Evolutionary conservation across 2,113 vertebrate species (phyloP).

Genomic region (Coptodon bakossiorum): DNA sequence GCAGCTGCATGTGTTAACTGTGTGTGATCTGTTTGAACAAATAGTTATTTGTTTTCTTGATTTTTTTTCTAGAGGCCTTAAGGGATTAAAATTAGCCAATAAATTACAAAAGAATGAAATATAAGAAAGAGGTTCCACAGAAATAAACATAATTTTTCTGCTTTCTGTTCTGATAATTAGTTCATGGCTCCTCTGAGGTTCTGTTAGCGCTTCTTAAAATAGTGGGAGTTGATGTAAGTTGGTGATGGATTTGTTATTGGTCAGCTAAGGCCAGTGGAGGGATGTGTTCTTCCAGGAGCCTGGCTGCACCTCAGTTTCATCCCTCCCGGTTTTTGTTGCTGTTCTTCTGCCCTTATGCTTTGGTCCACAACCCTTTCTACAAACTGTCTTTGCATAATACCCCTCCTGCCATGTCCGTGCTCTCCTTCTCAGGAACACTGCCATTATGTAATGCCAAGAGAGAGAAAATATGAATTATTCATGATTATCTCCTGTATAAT

Average conservation of each 20-base stretch:
- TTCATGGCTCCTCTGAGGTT: background rate
- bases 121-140: background rate
- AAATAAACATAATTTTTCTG: background rate
- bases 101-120: background rate
- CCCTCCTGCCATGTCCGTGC: background rate
- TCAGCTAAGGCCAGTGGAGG: background rate
- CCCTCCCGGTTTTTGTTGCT: background rate
- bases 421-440: background rate
- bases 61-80: background rate
- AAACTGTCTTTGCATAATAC: background rate
- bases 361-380: background rate
- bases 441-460: slow-evolving; percentile 46
- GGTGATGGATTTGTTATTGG: background rate
- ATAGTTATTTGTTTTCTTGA: background rate
- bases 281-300: background rate
- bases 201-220: background rate
- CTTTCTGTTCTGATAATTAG: background rate
- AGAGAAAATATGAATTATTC: slow-evolving; percentile 51
- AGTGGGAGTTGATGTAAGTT: background rate
- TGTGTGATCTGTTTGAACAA: background rate
- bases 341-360: background rate
- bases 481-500: slow-evolving; percentile 55
- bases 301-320: background rate
- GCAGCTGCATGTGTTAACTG: background rate
- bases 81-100: background rate